phyloP scores from a whole-genome alignment of 2,113 vertebrate species.

The Menura novaehollandiae region DNA sequence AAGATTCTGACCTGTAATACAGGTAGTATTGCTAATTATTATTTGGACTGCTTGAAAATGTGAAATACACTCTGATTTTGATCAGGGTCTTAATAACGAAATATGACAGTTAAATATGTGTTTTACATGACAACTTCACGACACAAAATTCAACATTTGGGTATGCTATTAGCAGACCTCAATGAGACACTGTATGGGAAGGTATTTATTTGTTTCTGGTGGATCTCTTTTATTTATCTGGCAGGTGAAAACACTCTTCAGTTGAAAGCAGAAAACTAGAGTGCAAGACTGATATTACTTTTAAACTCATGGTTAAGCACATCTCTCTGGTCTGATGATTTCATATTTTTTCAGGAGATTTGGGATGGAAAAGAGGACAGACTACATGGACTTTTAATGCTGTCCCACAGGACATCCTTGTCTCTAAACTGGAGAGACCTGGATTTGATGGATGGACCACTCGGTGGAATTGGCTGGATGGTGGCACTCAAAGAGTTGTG shows the following conservation, averaged over 20 bases:
- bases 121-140: neutral
- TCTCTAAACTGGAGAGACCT: neutral
- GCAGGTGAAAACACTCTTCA: neutral
- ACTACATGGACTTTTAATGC: neutral
- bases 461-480: neutral
- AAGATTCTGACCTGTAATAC: neutral
- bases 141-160: neutral
- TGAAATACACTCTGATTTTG: neutral
- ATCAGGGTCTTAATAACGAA: neutral
- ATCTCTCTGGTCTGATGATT: neutral
- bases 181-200: neutral
- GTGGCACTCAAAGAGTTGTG: too few species aligned
- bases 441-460: neutral
- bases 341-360: neutral
- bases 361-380: neutral
- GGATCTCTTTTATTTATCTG: neutral
- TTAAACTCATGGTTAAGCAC: neutral
- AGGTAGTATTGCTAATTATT: neutral
- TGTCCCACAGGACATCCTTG: neutral
- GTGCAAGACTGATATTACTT: neutral
- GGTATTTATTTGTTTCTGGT: neutral
- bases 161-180: neutral
- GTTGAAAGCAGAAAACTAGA: neutral
- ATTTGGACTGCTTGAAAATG: neutral
- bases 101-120: neutral